phyloP scores from a whole-genome alignment of 2,797 vertebrate species.

The Gymnodraco acuticeps region DNA sequence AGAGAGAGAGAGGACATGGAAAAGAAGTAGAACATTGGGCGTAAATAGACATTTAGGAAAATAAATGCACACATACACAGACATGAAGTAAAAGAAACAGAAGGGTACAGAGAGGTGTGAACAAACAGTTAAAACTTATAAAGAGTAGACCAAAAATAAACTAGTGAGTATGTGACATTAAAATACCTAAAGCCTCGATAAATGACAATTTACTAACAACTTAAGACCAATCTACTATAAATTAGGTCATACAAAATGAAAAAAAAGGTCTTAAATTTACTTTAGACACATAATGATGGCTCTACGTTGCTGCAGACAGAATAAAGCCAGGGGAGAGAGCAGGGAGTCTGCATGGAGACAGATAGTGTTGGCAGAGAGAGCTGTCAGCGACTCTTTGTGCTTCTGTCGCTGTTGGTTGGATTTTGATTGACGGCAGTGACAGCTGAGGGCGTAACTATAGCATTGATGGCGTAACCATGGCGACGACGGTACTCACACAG shows the following conservation, averaged over 20 bases:
- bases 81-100: background rate
- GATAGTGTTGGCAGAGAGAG: conserved; percentile 21
- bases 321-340: background rate
- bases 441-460: conserved; percentile 17
- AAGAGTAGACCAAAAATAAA: background rate
- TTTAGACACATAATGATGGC: background rate
- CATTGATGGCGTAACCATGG: conserved; percentile 5
- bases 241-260: background rate
- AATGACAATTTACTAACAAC: background rate
- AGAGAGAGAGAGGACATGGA: background rate
- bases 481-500: conserved; percentile 87
- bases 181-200: background rate
- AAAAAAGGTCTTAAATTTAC: background rate
- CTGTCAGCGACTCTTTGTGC: conserved; percentile 13
- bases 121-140: background rate
- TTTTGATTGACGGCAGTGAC: conserved; percentile 36
- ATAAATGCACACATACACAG: background rate
- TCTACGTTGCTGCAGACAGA: background rate
- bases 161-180: background rate
- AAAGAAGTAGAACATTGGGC: background rate
- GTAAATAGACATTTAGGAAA: background rate
- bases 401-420: conserved; percentile 22
- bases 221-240: background rate
- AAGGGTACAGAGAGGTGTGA: background rate
- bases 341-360: conserved; percentile 9